Evolutionary conservation across 2,888 invertebrate species (phyloP).

Genomic region (Apamea anceps): DNA sequence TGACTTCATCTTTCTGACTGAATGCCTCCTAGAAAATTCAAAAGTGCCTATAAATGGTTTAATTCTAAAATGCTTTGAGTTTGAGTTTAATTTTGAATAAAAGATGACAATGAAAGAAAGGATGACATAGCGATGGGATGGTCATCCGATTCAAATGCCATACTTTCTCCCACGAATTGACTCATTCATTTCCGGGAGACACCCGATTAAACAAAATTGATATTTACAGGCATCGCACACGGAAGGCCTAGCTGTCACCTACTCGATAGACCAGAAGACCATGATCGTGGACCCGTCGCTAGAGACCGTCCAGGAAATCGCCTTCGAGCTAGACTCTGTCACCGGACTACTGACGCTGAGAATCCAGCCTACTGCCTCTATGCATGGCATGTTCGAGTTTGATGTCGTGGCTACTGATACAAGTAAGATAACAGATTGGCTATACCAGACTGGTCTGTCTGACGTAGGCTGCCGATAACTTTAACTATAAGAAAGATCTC

Average conservation of each 20-base stretch:
- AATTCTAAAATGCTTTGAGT: not conserved
- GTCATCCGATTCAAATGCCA: not conserved
- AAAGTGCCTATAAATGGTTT: not conserved
- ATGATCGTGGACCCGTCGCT: slow-evolving; percentile 86
- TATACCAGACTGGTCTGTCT: too few species aligned
- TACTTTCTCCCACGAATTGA: not conserved
- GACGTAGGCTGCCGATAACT: not conserved
- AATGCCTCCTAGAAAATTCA: not conserved
- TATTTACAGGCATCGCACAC: slow-evolving; percentile 90
- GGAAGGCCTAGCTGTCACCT: slow-evolving; percentile 84
- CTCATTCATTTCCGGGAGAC: not conserved
- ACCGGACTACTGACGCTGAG: slow-evolving; percentile 87
- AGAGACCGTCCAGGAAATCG: slow-evolving; percentile 76
- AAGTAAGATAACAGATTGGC: slow-evolving; percentile 72
- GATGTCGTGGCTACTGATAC: slow-evolving; percentile 88
- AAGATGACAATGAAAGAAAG: not conserved
- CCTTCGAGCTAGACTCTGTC: slow-evolving; percentile 81
- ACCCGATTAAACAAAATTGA: not conserved
- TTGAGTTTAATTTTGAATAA: not conserved
- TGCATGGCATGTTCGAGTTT: slow-evolving; percentile 92
- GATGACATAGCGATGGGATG: not conserved
- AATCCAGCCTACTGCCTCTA: slow-evolving; percentile 87
- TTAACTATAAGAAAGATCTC: not conserved
- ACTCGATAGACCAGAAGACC: slow-evolving; percentile 78
- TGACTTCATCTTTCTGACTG: not conserved